These are phyloP conservation scores for Corythucha ciliata DNA, from an alignment of 2,888 invertebrate species.

Conservation along the genomic window DNA sequence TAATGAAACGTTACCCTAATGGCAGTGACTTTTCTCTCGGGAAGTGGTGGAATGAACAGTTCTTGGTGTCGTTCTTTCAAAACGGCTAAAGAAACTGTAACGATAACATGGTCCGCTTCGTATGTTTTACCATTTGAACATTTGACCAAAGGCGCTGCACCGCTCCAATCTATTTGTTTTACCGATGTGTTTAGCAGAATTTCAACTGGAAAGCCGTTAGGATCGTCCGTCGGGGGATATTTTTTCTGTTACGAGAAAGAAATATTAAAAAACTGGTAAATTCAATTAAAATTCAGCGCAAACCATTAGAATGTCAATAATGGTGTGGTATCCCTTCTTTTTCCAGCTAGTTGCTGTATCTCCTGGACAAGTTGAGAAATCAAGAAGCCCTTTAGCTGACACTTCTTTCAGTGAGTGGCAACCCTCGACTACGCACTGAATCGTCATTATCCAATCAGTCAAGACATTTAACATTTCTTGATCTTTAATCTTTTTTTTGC, in stretches of 20 bases:
- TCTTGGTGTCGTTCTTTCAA: conserved; percentile 50
- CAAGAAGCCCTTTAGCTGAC: not conserved
- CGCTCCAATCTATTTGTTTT: conserved; percentile 34
- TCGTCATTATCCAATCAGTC: not conserved
- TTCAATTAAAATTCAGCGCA: no score
- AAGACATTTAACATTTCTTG: not conserved
- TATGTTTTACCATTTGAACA: conserved; percentile 50
- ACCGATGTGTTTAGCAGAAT: conserved; percentile 25
- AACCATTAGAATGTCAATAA: not conserved
- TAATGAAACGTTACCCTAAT: conserved; percentile 43
- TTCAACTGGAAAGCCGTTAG: conserved; percentile 5
- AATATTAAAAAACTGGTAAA: no score
- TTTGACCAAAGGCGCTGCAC: conserved; percentile 45
- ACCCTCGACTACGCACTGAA: not conserved
- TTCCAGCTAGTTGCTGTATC: not conserved
- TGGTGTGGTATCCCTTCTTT: not conserved
- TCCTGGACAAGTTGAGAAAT: not conserved
- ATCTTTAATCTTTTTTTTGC: not conserved
- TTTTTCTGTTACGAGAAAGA: no score
- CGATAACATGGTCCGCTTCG: conserved; percentile 53
- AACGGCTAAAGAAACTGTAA: conserved; percentile 59
- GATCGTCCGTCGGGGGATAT: conserved; percentile 3
- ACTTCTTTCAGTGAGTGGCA: not conserved
- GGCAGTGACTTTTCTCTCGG: conserved; percentile 47
- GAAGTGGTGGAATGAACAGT: conserved; percentile 53